Base-by-base conservation (phyloP, 2,113 vertebrate species). In the Ptilorrhoa leucosticta region DNA sequence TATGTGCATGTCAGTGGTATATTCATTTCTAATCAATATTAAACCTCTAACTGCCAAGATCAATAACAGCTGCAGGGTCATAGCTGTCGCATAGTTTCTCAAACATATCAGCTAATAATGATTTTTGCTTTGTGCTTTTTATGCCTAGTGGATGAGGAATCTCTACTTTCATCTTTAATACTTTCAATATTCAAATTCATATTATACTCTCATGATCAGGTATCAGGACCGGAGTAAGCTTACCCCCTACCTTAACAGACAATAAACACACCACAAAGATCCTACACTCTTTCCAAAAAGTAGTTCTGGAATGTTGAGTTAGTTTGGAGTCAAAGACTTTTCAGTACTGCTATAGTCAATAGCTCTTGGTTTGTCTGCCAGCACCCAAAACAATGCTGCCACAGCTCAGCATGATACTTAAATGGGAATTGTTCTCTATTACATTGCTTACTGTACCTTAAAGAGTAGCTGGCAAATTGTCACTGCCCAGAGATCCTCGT, bases 11-110 rank as follows among this genome's bases (percentile, higher is more conserved):
- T 81, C 93, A 97, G 94, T 91, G 68, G 71, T 93, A 92, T 96
- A 97, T 97, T 96, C 94, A 92, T 95, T 97, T 95, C 95, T 91
- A 94, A 97, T 97, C 96, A 97, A 93, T 97, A 97, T 77, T 85
- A 97, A 97, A 95, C 87, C 88, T 83, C 80, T 96, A 97, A 96
- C 92, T 97, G 94, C 85, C 85, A 82, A 93, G 85, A 97, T 97
- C 97, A 97, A 97, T 97, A 97, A 92, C 61, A 90, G 87, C 93
- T 97, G 89, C 85, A 92, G 91, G 89, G 90, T 96, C 96, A 96
- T 63, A 91, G 88, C 58, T 93, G 88, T 90, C 42, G 20, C 89
- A 96, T 66, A 94, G 92, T 95, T 96, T 89, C 88, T 94, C 90
- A 94, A 97, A 95, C 77, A 66, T 88, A 97, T 65, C 30, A 15